These are phyloP conservation scores for Corythaixoides concolor DNA, from an alignment of 2,113 vertebrate species.

Conservation along the genomic window DNA sequence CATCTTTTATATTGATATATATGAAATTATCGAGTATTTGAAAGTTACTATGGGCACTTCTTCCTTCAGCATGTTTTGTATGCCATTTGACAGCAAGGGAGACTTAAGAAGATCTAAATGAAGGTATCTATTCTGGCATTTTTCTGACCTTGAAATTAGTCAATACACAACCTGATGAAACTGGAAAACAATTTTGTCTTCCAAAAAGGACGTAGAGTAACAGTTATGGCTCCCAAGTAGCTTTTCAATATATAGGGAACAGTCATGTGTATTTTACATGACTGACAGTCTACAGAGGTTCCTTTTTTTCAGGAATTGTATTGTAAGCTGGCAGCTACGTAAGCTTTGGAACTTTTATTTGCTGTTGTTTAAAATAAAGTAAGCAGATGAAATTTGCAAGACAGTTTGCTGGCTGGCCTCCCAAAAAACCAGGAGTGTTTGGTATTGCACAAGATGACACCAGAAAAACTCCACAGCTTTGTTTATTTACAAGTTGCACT, in stretches of 20 bases:
- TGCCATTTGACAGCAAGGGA: background rate
- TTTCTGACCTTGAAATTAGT: background rate
- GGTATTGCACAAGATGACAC: background rate
- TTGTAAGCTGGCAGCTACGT: background rate
- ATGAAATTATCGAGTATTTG: background rate
- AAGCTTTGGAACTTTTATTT: background rate
- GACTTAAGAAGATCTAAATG: background rate
- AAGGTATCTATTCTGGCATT: background rate
- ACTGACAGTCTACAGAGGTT: background rate
- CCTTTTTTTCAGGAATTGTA: background rate
- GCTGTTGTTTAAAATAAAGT: background rate
- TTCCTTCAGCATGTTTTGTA: background rate
- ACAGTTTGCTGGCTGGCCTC: conserved; percentile 47
- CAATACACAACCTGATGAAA: background rate
- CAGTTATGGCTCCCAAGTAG: background rate
- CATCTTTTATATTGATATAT: no score
- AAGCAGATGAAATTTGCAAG: background rate
- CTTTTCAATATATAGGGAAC: background rate
- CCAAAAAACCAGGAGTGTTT: conserved; percentile 45
- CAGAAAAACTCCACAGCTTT: conserved; percentile 43
- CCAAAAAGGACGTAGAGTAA: background rate
- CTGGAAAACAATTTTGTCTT: background rate
- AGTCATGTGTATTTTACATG: background rate
- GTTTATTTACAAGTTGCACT: conserved; percentile 50
- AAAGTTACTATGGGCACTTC: background rate